Conservation (phyloP, 2,888 invertebrate species). For the Choreutis nemorana region DNA sequence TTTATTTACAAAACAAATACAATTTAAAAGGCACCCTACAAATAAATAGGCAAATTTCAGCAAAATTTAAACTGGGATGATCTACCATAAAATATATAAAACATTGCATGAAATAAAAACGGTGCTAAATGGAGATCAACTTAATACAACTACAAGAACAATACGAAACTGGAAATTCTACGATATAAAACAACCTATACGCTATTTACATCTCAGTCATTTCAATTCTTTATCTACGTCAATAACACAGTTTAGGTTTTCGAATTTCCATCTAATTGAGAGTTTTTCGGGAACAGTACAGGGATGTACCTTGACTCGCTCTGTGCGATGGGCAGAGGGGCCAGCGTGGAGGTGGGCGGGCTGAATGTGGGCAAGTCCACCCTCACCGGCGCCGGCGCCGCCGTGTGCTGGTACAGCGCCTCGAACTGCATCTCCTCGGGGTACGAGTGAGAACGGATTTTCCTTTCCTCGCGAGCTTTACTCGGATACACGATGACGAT, state of each 20-base stretch:
- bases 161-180: too few species aligned
- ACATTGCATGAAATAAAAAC: too few species aligned
- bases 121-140: too few species aligned
- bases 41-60: neutral
- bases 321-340: slow-evolving; percentile 18
- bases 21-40: neutral
- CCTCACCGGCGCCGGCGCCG: slow-evolving; percentile 32
- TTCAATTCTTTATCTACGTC: too few species aligned
- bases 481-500: slow-evolving; percentile 62
- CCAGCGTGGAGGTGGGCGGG: slow-evolving; percentile 36
- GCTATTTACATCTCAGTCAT: too few species aligned
- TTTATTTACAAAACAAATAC: slow-evolving; percentile 40
- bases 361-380: slow-evolving; percentile 69
- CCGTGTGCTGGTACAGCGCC: slow-evolving; percentile 50
- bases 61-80: neutral
- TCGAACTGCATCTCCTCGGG: slow-evolving; percentile 61
- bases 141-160: too few species aligned
- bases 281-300: slow-evolving; percentile 25
- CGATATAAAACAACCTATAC: too few species aligned
- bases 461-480: slow-evolving; percentile 53
- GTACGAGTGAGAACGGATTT: slow-evolving; percentile 55
- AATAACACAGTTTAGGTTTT: too few species aligned
- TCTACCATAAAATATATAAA: too few species aligned
- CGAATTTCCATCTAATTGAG: too few species aligned
- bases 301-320: slow-evolving; percentile 36